Conservation (phyloP, 1,140 invertebrate genomes). For the Drosophila mayri region DNA sequence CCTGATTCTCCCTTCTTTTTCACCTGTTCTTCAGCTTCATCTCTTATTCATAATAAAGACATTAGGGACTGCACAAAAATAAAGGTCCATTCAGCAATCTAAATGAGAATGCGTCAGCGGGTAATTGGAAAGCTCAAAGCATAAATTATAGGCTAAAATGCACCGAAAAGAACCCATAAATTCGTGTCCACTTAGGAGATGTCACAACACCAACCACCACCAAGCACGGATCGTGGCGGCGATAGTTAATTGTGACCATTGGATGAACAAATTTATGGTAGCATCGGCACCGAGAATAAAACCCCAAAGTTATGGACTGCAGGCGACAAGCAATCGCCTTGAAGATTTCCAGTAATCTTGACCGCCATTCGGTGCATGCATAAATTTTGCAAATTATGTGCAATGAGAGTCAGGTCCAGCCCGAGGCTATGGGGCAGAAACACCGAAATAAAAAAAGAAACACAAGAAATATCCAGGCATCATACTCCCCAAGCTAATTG, state of each 20-base stretch:
- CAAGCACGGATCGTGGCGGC: slow-evolving; percentile 46
- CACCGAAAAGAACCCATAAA: slow-evolving; percentile 49
- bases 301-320: slow-evolving; percentile 57
- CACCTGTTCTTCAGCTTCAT: not conserved
- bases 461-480: slow-evolving; percentile 4
- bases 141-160: slow-evolving; percentile 54
- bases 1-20: not conserved
- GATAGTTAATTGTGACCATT: slow-evolving; percentile 72
- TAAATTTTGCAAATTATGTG: slow-evolving; percentile 74
- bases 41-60: slow-evolving; percentile 46
- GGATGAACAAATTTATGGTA: slow-evolving; percentile 62
- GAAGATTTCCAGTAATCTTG: slow-evolving; percentile 55
- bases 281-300: slow-evolving; percentile 61
- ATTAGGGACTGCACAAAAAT: slow-evolving; percentile 27
- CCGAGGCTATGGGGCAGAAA: slow-evolving; percentile 58
- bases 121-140: slow-evolving; percentile 53
- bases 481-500: slow-evolving; percentile 66
- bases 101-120: slow-evolving; percentile 51
- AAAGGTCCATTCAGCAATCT: slow-evolving; percentile 31
- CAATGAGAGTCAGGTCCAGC: slow-evolving; percentile 33
- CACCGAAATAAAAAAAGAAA: slow-evolving; percentile 22
- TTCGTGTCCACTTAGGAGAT: slow-evolving; percentile 51
- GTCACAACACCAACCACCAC: slow-evolving; percentile 59
- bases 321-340: slow-evolving; percentile 31
- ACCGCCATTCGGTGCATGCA: slow-evolving; percentile 56